Evolutionary conservation across 2,797 vertebrate species (phyloP).

Genomic region (Microctenopoma stevenorrisi): DNA sequence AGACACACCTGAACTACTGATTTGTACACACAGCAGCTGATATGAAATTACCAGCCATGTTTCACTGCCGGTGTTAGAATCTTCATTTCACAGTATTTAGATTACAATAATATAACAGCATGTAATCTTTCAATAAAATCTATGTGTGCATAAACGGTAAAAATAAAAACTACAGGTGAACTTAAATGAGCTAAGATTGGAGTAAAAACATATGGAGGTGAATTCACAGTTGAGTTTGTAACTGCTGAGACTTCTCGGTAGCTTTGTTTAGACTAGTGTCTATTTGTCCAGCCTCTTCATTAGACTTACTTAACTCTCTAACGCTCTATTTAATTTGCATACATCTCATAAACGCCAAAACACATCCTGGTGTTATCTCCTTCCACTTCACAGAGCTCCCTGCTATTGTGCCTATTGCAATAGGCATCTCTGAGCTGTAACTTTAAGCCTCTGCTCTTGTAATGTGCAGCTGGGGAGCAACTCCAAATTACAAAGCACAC

Average conservation of each 20-base stretch:
- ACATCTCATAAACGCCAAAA: slow-evolving; percentile 64
- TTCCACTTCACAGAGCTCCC: slow-evolving; percentile 54
- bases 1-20: too few relatives aligned
- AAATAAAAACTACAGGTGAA: too few relatives aligned
- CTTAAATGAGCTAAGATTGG: too few relatives aligned
- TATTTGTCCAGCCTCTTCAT: slow-evolving; percentile 38
- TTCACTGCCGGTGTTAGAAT: too few relatives aligned
- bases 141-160: too few relatives aligned
- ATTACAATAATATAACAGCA: too few relatives aligned
- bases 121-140: too few relatives aligned
- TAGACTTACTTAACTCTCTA: slow-evolving; percentile 40
- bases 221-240: neutral
- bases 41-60: too few relatives aligned
- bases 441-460: slow-evolving; percentile 44
- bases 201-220: too few relatives aligned
- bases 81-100: too few relatives aligned
- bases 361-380: slow-evolving; percentile 58
- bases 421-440: slow-evolving; percentile 65
- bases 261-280: slow-evolving; percentile 15
- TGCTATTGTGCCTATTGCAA: slow-evolving; percentile 58
- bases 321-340: slow-evolving; percentile 64
- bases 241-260: slow-evolving; percentile 14
- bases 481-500: slow-evolving; percentile 51
- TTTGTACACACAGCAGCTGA: too few relatives aligned
- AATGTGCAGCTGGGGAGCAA: slow-evolving; percentile 66